Conservation (phyloP, 2,888 invertebrate genomes). For the Tetheella fluctuosa region DNA sequence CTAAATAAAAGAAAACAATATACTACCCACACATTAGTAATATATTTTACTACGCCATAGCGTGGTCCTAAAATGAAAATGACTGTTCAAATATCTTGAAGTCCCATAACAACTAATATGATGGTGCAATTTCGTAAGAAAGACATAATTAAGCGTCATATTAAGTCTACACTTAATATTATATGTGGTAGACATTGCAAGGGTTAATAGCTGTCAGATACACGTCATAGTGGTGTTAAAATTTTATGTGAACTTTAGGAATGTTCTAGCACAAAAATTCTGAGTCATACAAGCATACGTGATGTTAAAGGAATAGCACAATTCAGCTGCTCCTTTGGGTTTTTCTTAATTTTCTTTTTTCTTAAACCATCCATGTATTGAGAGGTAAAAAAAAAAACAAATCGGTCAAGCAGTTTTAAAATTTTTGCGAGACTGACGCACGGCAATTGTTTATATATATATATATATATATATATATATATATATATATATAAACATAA, state of each 20-base stretch:
- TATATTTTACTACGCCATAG: slow-evolving; percentile 4
- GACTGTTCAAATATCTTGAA: slow-evolving; percentile 1
- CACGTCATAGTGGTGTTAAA: background rate
- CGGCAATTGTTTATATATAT: no score
- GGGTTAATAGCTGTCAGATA: background rate
- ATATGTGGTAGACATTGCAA: background rate
- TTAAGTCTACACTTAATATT: background rate
- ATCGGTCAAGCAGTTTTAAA: no score
- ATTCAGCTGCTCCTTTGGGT: no score
- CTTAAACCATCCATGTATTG: no score
- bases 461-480: no score
- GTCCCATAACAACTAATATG: background rate
- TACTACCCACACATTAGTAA: slow-evolving; percentile 2
- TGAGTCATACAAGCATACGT: background rate
- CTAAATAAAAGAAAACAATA: background rate
- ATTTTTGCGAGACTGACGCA: no score
- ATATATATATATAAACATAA: no score
- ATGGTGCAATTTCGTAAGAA: slow-evolving; percentile 1
- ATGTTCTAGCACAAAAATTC: background rate
- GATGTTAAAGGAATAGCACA: no score
- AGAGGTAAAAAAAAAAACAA: no score
- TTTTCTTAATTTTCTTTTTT: no score
- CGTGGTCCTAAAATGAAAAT: background rate
- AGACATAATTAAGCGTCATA: background rate
- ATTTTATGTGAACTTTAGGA: background rate